Conservation (phyloP, 2,888 invertebrate species). For the Cotesia congregata region DNA sequence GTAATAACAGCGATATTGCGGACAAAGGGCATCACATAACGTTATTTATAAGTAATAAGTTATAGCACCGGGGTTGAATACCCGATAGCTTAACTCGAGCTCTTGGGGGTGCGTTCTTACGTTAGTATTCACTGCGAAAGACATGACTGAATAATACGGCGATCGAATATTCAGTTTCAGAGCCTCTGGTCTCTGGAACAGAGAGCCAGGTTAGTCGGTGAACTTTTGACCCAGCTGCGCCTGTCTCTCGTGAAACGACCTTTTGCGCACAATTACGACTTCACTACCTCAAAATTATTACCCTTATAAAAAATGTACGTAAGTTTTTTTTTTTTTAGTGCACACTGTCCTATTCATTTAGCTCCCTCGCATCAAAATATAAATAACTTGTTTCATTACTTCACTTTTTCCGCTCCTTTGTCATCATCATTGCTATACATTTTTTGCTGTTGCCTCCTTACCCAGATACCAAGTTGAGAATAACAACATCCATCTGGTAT, state of each 20-base stretch:
- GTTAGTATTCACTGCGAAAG: neutral
- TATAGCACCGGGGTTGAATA: neutral
- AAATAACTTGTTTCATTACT: no score
- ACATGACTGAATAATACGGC: slow-evolving; percentile 8
- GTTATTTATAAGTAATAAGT: neutral
- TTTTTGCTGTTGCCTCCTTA: no score
- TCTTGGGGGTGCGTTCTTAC: neutral
- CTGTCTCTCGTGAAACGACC: slow-evolving; percentile 44
- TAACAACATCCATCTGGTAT: no score
- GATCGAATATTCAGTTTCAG: slow-evolving; percentile 46
- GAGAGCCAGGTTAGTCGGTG: slow-evolving; percentile 51
- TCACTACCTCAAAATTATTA: slow-evolving; percentile 27
- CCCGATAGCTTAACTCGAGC: neutral
- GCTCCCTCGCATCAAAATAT: neutral
- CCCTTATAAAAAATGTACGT: slow-evolving; percentile 14
- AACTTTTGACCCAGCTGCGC: slow-evolving; percentile 54
- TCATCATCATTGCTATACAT: no score
- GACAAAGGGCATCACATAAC: no score
- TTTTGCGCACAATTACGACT: slow-evolving; percentile 41
- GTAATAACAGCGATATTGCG: no score
- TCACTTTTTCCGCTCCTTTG: no score
- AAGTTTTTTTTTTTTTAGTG: slow-evolving; percentile 12
- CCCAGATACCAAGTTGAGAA: no score
- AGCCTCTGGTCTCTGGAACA: slow-evolving; percentile 32
- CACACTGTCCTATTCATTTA: neutral